These are phyloP conservation scores for Bathynomus jamesi DNA, from an alignment of 1,140 invertebrate genomes.

Conservation along the genomic window DNA sequence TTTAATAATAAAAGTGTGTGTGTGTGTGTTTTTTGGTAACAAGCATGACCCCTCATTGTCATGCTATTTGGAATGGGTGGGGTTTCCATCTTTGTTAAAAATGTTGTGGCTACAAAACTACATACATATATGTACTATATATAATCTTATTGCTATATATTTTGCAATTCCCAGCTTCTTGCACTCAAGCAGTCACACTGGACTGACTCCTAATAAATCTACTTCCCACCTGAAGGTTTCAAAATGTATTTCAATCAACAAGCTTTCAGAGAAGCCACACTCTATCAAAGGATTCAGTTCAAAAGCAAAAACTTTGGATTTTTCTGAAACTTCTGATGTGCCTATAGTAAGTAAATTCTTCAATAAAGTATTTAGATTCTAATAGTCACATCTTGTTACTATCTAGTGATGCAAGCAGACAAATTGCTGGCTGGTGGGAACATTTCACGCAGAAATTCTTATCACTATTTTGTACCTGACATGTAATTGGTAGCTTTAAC, in stretches of 20 bases:
- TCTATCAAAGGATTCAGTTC: neutral
- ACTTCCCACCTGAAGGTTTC: neutral
- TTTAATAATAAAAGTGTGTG: neutral
- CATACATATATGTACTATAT: neutral
- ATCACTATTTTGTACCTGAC: neutral
- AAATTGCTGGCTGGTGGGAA: too few relatives aligned
- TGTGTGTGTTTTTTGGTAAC: neutral
- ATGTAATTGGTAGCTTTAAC: too few relatives aligned
- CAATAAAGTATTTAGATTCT: neutral
- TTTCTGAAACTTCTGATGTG: neutral
- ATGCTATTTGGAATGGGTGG: too few relatives aligned
- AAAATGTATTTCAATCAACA: neutral
- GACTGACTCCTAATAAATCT: neutral
- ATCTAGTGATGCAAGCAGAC: too few relatives aligned
- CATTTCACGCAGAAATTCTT: too few relatives aligned
- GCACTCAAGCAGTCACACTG: neutral
- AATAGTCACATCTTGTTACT: neutral
- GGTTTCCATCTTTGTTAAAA: neutral
- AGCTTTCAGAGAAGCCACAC: neutral
- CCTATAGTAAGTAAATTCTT: neutral
- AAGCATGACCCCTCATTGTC: too few relatives aligned
- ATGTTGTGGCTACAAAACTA: neutral
- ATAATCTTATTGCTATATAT: neutral
- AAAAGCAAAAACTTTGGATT: neutral
- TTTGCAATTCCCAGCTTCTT: neutral